Evolutionary conservation across 2,113 vertebrate genomes (phyloP).

Genomic region (Lepidothrix coronata): DNA sequence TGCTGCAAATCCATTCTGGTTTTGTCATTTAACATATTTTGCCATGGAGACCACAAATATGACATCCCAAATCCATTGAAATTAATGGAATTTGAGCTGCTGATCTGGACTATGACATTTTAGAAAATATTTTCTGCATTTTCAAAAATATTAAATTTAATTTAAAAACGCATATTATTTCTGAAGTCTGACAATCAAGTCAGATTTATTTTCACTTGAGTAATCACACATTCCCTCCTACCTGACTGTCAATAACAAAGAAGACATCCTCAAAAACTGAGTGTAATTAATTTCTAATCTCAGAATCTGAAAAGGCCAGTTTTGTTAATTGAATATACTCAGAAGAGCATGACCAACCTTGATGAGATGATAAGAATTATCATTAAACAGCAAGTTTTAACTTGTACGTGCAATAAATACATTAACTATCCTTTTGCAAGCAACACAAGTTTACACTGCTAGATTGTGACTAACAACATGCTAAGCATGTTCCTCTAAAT

Average conservation of each 20-base stretch:
- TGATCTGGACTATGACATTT: not conserved
- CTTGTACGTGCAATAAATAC: not conserved
- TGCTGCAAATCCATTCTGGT: not conserved
- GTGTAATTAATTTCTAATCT: slow-evolving; percentile 11
- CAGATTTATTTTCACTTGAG: not conserved
- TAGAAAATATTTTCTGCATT: not conserved
- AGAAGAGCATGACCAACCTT: not conserved
- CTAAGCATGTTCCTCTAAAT: not conserved
- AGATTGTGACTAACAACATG: not conserved
- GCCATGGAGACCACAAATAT: not conserved
- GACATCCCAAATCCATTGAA: not conserved
- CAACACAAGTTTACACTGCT: not conserved
- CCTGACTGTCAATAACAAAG: not conserved
- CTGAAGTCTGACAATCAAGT: not conserved
- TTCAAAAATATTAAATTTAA: not conserved
- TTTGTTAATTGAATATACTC: slow-evolving; percentile 15
- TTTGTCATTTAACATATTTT: not conserved
- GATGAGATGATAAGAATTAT: not conserved
- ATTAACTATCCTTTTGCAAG: not conserved
- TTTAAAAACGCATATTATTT: not conserved
- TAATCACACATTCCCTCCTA: not conserved
- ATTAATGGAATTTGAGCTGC: not conserved
- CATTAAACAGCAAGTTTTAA: not conserved
- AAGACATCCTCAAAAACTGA: not conserved
- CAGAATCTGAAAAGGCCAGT: not conserved